Conservation (phyloP, 2,888 invertebrate species). For the Myopa testacea region DNA sequence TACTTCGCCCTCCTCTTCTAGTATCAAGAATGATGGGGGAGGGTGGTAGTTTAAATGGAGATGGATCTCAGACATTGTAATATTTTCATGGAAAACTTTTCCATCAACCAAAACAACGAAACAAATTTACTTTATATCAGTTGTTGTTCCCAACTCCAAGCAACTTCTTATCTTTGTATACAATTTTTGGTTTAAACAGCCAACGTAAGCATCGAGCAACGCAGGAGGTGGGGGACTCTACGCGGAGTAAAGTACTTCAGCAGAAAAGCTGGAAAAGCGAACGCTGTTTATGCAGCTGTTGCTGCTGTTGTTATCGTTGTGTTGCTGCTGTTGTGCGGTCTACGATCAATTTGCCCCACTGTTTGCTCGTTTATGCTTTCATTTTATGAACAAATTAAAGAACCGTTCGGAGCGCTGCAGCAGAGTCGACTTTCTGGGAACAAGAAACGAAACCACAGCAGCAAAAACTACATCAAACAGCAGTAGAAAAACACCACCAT, state of each 20-base stretch:
- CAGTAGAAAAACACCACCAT: slow-evolving; percentile 14
- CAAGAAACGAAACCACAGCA: not conserved
- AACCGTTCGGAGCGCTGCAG: not conserved
- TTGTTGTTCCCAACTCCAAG: slow-evolving; percentile 4
- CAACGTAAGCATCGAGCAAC: not conserved
- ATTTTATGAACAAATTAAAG: slow-evolving; percentile 34
- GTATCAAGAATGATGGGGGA: too few species aligned
- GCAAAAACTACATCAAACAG: slow-evolving; percentile 6
- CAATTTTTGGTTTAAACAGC: slow-evolving; percentile 10
- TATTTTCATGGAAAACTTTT: slow-evolving; percentile 14
- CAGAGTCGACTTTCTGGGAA: not conserved
- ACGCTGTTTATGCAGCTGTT: slow-evolving; percentile 18
- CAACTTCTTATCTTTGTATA: slow-evolving; percentile 23
- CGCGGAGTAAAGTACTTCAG: not conserved
- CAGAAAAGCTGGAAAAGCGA: not conserved
- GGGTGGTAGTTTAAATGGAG: not conserved
- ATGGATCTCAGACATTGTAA: not conserved
- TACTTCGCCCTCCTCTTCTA: too few species aligned
- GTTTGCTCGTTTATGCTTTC: slow-evolving; percentile 20
- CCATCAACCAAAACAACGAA: not conserved
- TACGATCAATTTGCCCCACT: not conserved
- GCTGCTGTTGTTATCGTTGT: slow-evolving; percentile 9
- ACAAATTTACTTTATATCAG: slow-evolving; percentile 13
- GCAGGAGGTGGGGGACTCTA: not conserved
- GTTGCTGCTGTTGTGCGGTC: not conserved